A percentile compares a stretch with the other conserved stretches of the same genome.
These are phyloP conservation scores for Biston betularia DNA, from an alignment of 2,888 invertebrate genomes.

Conservation along the genomic window DNA sequence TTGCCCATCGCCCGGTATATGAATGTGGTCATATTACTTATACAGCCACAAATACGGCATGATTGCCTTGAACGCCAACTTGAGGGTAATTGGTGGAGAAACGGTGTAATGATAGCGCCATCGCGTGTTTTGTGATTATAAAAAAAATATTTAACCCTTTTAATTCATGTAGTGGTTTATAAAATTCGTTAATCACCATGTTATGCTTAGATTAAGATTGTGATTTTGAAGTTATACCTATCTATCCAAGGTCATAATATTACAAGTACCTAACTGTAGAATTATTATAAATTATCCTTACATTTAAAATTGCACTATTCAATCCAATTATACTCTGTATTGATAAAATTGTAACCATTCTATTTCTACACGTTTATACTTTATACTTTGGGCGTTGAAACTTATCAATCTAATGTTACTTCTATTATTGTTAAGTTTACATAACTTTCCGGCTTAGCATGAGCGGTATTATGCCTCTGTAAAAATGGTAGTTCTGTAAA, in stretches of 20 bases:
- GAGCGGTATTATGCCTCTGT: slow-evolving; percentile 1
- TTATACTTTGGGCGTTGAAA: slow-evolving; percentile 16
- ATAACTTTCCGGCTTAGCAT: slow-evolving; percentile 18
- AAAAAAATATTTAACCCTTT: slow-evolving; percentile 64
- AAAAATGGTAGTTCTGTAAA: neutral
- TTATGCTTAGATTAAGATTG: slow-evolving; percentile 72
- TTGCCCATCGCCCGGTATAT: slow-evolving; percentile 7
- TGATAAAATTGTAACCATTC: slow-evolving; percentile 16
- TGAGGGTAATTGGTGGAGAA: neutral
- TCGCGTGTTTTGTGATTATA: slow-evolving; percentile 51
- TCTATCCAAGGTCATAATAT: slow-evolving; percentile 62
- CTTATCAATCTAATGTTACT: slow-evolving; percentile 5
- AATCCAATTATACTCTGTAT: slow-evolving; percentile 18
- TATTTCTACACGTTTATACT: slow-evolving; percentile 11
- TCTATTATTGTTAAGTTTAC: slow-evolving; percentile 12
- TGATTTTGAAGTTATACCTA: slow-evolving; percentile 75
- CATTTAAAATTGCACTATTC: slow-evolving; percentile 31
- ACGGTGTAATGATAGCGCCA: slow-evolving; percentile 43
- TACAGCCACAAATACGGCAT: slow-evolving; percentile 3
- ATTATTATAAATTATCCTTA: slow-evolving; percentile 37
- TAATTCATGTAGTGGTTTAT: slow-evolving; percentile 64
- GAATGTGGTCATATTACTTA: neutral
- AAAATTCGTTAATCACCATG: slow-evolving; percentile 65
- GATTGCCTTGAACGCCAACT: slow-evolving; percentile 12
- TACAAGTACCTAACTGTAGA: slow-evolving; percentile 62